Percentiles rank a stretch among this genome's conserved stretches.
Evolutionary conservation across 2,113 vertebrate species (phyloP).

Genomic region (Mionectes macconnelli): DNA sequence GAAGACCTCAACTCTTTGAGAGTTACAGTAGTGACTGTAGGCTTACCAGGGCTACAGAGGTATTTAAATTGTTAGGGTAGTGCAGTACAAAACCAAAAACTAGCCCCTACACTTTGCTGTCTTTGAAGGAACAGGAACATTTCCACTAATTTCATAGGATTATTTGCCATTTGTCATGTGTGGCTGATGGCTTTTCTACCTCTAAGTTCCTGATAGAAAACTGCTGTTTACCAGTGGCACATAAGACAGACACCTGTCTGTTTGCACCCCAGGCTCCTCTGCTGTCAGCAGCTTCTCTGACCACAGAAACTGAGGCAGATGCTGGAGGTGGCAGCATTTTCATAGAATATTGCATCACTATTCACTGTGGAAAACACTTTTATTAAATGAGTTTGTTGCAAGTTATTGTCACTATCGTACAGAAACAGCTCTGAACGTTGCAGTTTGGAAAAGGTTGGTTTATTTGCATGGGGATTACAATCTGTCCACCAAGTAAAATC

Average conservation of each 20-base stretch:
- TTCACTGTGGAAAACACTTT: background rate
- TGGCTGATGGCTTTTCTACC: background rate
- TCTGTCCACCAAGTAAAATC: background rate
- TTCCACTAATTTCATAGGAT: background rate
- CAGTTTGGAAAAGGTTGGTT: background rate
- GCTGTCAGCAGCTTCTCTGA: background rate
- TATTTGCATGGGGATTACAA: background rate
- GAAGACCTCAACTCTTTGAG: background rate
- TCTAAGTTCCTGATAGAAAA: background rate
- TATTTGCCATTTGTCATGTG: background rate
- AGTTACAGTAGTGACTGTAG: background rate
- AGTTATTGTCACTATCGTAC: background rate
- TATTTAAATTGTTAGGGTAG: background rate
- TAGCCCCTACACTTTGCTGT: background rate
- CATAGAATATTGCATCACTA: background rate
- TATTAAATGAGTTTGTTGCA: background rate
- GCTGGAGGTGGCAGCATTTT: background rate
- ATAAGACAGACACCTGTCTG: background rate
- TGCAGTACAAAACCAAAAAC: background rate
- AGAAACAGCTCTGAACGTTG: background rate
- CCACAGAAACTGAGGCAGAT: background rate
- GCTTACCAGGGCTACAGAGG: background rate
- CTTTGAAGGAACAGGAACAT: background rate
- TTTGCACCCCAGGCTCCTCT: background rate
- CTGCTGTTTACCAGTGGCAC: background rate